Percentiles rank a stretch among this genome's conserved stretches.
Evolutionary conservation across 2,113 vertebrate genomes (phyloP).

Genomic region (Halichoerus grypus): DNA sequence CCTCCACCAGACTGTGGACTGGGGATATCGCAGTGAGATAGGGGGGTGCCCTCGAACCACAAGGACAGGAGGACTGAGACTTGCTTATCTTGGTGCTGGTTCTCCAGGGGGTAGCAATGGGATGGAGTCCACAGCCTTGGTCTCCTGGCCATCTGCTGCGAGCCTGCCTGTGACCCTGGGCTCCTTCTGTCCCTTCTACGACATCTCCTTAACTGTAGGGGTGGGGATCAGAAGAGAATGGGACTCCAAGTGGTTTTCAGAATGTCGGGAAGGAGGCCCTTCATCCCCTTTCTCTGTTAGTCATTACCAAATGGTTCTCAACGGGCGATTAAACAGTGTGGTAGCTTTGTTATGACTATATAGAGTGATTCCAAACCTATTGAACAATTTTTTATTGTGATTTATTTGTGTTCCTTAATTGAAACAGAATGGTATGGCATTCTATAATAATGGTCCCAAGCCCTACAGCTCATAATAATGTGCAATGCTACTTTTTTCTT

Average conservation of each 20-base stretch:
- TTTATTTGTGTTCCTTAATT: constrained; percentile 83
- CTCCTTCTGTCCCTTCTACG: not conserved
- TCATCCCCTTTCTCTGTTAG: constrained; percentile 55
- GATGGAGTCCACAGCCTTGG: not conserved
- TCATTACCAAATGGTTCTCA: constrained; percentile 73
- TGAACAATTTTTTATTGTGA: constrained; percentile 81
- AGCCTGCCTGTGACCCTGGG: constrained; percentile 17
- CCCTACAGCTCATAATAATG: constrained; percentile 58
- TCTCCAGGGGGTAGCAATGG: not conserved
- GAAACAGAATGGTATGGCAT: constrained; percentile 79
- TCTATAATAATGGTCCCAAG: constrained; percentile 74
- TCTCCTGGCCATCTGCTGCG: not conserved
- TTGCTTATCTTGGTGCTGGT: not conserved
- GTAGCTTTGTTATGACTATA: constrained; percentile 73
- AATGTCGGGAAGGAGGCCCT: constrained; percentile 56
- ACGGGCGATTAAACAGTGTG: constrained; percentile 52
- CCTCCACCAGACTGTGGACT: not conserved
- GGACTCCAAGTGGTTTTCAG: constrained; percentile 57
- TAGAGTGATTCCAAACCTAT: constrained; percentile 78
- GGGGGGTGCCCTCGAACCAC: not conserved
- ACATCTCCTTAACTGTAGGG: not conserved
- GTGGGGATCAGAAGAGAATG: not conserved
- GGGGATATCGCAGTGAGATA: not conserved
- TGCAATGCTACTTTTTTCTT: constrained; percentile 67
- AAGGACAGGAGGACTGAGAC: not conserved